Evolutionary conservation across 2,113 vertebrate species (phyloP).

Genomic region (Alouatta palliata): DNA sequence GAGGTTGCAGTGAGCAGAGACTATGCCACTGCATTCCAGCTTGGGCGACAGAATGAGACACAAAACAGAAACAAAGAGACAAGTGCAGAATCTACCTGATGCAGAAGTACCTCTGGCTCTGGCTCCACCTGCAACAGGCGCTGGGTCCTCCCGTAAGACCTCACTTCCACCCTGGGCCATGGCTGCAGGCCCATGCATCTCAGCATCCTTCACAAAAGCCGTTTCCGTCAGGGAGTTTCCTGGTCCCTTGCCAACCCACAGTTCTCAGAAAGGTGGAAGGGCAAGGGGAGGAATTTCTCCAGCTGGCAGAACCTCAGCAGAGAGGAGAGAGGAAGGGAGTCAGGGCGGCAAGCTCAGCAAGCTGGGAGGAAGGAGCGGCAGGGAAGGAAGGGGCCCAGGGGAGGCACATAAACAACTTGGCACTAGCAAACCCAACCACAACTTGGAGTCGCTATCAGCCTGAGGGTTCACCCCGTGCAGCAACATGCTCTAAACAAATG

Average conservation of each 20-base stretch:
- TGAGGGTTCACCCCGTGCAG: rapidly evolving
- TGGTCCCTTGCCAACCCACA: slow-evolving; percentile 29
- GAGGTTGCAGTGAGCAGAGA: no score
- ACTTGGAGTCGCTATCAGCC: rapidly evolving
- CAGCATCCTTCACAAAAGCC: slow-evolving; percentile 34
- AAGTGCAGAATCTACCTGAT: neutral
- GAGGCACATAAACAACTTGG: neutral
- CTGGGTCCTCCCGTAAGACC: neutral
- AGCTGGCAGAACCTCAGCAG: slow-evolving; percentile 8
- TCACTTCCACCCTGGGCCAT: neutral
- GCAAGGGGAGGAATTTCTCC: slow-evolving; percentile 50
- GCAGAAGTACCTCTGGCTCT: neutral
- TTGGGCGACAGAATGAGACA: no score
- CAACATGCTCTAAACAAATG: neutral
- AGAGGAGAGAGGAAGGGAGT: neutral
- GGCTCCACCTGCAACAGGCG: neutral
- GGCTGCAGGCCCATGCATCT: neutral
- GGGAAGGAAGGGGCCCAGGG: neutral
- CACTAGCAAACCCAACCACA: neutral
- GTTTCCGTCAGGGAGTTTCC: slow-evolving; percentile 5
- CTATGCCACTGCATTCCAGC: no score
- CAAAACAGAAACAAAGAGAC: no score
- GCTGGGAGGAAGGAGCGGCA: neutral
- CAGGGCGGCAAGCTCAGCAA: neutral
- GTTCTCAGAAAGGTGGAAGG: slow-evolving; percentile 54